These are phyloP conservation scores for Ploceus nigricollis DNA, from an alignment of 2,113 vertebrate species.

Conservation along the genomic window DNA sequence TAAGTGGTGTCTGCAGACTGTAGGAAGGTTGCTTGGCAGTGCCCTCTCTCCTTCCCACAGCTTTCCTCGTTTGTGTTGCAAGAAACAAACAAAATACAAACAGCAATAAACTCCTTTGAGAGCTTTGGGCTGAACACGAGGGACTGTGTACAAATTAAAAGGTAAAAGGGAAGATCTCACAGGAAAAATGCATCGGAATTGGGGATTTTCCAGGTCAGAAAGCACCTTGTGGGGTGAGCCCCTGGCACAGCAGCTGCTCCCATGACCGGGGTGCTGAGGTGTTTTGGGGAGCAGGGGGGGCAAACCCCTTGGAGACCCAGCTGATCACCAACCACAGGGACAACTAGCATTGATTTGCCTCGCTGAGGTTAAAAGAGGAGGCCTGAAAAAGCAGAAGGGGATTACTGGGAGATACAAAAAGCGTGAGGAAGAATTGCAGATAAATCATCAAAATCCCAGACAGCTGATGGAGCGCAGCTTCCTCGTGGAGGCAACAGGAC, in stretches of 20 bases:
- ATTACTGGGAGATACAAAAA: neutral
- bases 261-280: rapidly evolving
- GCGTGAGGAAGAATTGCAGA: neutral
- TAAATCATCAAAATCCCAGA: neutral
- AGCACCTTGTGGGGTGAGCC: neutral
- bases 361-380: neutral
- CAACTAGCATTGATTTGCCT: neutral
- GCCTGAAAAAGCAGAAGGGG: neutral
- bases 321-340: rapidly evolving
- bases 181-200: neutral
- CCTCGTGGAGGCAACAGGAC: neutral
- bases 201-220: neutral
- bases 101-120: neutral
- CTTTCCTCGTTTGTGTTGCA: neutral
- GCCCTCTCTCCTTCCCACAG: neutral
- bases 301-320: neutral
- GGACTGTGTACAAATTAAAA: neutral
- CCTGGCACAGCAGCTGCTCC: neutral
- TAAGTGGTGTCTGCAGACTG: neutral
- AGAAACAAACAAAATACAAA: neutral
- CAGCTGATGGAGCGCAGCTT: neutral
- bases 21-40: neutral
- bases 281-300: neutral
- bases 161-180: neutral
- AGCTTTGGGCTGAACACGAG: neutral